Percentiles rank a stretch among this genome's conserved stretches.
phyloP scores from a whole-genome alignment of 2,113 vertebrate species.

The Oxyruncus cristatus region DNA sequence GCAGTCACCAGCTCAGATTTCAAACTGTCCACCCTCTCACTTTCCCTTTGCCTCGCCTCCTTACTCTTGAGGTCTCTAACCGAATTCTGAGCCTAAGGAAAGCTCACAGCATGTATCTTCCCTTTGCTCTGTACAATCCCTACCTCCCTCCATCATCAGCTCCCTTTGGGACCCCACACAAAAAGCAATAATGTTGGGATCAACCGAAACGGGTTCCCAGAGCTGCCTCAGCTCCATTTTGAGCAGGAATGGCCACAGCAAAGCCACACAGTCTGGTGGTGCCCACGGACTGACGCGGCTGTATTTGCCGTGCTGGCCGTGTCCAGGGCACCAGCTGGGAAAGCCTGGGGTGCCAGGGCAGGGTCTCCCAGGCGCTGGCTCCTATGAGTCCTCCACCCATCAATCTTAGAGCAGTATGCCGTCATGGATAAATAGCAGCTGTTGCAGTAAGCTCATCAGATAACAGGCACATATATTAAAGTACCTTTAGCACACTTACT shows the following conservation, averaged over 20 bases:
- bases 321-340: background rate
- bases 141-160: background rate
- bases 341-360: background rate
- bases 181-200: background rate
- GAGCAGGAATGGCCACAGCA: background rate
- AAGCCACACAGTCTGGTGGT: background rate
- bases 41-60: background rate
- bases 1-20: background rate
- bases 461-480: constrained; percentile 58
- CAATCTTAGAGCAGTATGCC: constrained; percentile 42
- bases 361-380: background rate
- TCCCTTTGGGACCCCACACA: background rate
- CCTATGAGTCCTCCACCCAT: constrained; percentile 30
- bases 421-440: constrained; percentile 59
- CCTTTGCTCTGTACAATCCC: background rate
- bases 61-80: background rate
- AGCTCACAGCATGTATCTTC: background rate
- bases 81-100: background rate
- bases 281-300: background rate
- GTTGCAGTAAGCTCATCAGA: constrained; percentile 53
- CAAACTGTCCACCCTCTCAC: background rate
- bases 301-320: background rate
- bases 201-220: background rate
- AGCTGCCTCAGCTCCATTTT: background rate
- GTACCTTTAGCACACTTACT: constrained; percentile 50